phyloP scores from a whole-genome alignment of 2,113 vertebrate genomes.

The mouse (Mus musculus) region GRCm39 chr2:180643001-180643500 shows the following conservation, averaged over 20 bases:
- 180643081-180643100: slow-evolving; percentile 90
- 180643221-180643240: background rate
- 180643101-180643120: slow-evolving; percentile 88
- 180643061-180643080: slow-evolving; percentile 91
- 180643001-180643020: slow-evolving; percentile 90
- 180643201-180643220: background rate
- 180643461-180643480: background rate
- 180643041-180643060: slow-evolving; percentile 90
- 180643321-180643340: background rate
- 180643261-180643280: background rate
- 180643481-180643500: rapidly evolving
- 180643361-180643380: background rate
- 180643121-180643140: slow-evolving; percentile 90
- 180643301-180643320: background rate
- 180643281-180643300: no score
- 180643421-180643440: no score
- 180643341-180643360: background rate
- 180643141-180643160: background rate
- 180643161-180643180: background rate
- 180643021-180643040: slow-evolving; percentile 83
- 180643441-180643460: background rate
- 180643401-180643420: background rate
- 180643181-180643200: background rate
- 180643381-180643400: background rate
- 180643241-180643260: background rate